phyloP scores from a whole-genome alignment of 2,113 vertebrate species.

The Silurus asotus region DNA sequence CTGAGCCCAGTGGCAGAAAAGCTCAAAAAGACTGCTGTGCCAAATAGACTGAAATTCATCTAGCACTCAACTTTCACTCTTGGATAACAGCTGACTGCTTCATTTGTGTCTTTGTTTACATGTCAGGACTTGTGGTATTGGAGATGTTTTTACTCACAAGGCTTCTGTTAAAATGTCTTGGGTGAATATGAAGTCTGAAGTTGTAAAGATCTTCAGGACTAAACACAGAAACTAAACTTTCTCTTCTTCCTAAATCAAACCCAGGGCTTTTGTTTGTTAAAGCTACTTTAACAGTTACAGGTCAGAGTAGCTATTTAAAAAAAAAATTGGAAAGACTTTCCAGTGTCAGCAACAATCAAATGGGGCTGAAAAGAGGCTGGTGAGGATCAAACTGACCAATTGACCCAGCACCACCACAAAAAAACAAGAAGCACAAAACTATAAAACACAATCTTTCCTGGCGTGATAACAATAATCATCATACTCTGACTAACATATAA shows the following conservation, averaged over 20 bases:
- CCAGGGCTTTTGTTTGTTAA: neutral
- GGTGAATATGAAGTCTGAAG: neutral
- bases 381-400: too few relatives aligned
- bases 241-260: constrained; percentile 12
- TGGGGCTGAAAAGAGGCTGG: too few relatives aligned
- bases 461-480: too few relatives aligned
- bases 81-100: neutral
- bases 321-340: neutral
- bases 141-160: neutral
- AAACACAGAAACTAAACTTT: neutral
- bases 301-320: neutral
- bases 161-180: neutral
- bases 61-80: constrained; percentile 14
- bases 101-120: neutral
- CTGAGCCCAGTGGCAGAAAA: neutral
- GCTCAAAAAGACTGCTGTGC: neutral
- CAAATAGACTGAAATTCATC: neutral
- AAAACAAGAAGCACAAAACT: too few relatives aligned
- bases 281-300: neutral
- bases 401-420: too few relatives aligned
- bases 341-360: neutral
- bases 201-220: neutral
- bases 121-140: neutral
- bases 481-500: too few relatives aligned
- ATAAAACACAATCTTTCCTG: too few relatives aligned